phyloP scores from a whole-genome alignment of 2,888 invertebrate species.

The Tipula confusa region DNA sequence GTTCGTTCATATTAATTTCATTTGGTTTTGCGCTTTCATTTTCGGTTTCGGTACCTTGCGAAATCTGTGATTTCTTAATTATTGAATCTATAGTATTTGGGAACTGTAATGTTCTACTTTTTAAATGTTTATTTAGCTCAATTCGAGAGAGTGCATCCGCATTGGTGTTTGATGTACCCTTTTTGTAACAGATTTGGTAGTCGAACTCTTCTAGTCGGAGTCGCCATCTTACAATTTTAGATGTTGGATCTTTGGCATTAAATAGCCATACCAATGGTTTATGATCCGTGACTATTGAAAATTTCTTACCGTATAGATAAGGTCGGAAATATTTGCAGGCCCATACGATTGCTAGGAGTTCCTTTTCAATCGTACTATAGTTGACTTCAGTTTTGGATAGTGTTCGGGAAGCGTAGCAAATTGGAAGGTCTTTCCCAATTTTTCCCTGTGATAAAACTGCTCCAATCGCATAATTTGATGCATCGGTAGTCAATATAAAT shows the following conservation, averaged over 20 bases:
- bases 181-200: not conserved
- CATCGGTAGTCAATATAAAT: too few relatives aligned
- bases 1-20: too few relatives aligned
- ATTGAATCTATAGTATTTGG: too few relatives aligned
- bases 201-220: not conserved
- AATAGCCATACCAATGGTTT: slow-evolving; percentile 35
- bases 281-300: slow-evolving; percentile 40
- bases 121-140: not conserved
- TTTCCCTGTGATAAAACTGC: too few relatives aligned
- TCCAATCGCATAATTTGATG: too few relatives aligned
- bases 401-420: not conserved
- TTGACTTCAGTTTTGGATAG: not conserved
- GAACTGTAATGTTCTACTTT: too few relatives aligned
- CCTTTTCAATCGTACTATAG: not conserved
- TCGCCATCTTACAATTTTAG: not conserved
- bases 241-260: too few relatives aligned
- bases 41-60: too few relatives aligned
- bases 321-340: slow-evolving; percentile 37
- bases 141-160: not conserved
- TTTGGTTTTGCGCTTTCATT: too few relatives aligned
- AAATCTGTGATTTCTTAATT: too few relatives aligned
- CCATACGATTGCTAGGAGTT: not conserved
- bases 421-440: too few relatives aligned
- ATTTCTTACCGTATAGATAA: slow-evolving; percentile 39
- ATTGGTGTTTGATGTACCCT: too few relatives aligned